These are phyloP conservation scores for Cyanoderma ruficeps DNA, from an alignment of 2,113 vertebrate species.

Conservation along the genomic window DNA sequence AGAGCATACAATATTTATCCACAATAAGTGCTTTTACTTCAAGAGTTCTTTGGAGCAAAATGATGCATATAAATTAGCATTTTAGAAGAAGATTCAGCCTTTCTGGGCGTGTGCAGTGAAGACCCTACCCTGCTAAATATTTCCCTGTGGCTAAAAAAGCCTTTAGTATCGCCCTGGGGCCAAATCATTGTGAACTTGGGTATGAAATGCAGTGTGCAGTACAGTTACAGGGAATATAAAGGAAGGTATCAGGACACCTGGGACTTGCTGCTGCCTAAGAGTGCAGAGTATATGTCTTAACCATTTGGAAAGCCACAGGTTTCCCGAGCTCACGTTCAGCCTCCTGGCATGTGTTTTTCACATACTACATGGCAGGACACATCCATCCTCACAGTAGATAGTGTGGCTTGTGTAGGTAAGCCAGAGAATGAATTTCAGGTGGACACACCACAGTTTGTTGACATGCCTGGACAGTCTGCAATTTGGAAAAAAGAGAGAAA, in stretches of 20 bases:
- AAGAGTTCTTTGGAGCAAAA: not conserved
- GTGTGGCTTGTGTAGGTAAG: not conserved
- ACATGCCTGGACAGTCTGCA: not conserved
- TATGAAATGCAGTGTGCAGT: not conserved
- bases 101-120: not conserved
- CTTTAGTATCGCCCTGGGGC: not conserved
- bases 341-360: not conserved
- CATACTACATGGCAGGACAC: accelerated
- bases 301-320: not conserved
- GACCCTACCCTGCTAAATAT: not conserved
- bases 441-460: not conserved
- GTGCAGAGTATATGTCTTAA: accelerated
- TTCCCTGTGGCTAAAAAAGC: not conserved
- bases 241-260: not conserved
- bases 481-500: not conserved
- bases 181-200: accelerated
- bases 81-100: not conserved
- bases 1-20: not conserved
- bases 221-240: not conserved
- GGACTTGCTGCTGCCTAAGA: not conserved
- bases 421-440: not conserved
- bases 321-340: not conserved
- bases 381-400: accelerated
- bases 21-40: not conserved
- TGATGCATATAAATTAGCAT: not conserved